Conservation (phyloP, 2,888 invertebrate species). For the Drosophila mimetica region DNA sequence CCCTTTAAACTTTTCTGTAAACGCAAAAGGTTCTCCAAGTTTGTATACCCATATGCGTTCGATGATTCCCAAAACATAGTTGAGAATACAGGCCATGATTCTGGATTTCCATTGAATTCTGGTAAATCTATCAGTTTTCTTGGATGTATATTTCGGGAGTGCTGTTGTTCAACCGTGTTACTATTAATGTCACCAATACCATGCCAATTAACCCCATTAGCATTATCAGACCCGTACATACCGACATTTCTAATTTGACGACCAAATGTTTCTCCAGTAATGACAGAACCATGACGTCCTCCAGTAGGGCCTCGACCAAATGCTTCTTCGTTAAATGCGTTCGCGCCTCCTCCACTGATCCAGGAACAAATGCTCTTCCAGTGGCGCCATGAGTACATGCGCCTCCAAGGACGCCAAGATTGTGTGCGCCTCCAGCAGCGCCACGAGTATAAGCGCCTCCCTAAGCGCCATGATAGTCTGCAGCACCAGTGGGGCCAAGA, state of each 20-base stretch:
- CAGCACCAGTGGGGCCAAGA: too few species aligned
- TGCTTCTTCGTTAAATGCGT: not conserved
- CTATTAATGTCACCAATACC: not conserved
- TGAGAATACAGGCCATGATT: constrained; percentile 2
- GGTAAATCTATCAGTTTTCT: not conserved
- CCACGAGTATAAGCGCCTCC: too few species aligned
- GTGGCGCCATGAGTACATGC: too few species aligned
- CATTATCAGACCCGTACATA: constrained; percentile 1
- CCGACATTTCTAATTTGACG: not conserved
- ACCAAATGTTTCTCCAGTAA: not conserved
- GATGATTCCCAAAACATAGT: constrained; percentile 1
- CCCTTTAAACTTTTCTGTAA: not conserved
- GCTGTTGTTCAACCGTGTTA: not conserved
- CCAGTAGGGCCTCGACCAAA: not conserved
- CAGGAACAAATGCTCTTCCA: too few species aligned
- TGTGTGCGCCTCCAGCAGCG: too few species aligned
- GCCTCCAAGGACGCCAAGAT: too few species aligned
- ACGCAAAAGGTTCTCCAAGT: not conserved
- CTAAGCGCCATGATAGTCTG: too few species aligned
- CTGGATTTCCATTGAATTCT: not conserved
- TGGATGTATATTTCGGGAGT: not conserved
- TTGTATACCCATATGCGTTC: too few species aligned
- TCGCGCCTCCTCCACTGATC: too few species aligned
- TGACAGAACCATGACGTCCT: not conserved
- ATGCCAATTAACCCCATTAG: not conserved